These are phyloP conservation scores for Trinectes maculatus DNA, from an alignment of 2,113 vertebrate genomes.

Conservation along the genomic window DNA sequence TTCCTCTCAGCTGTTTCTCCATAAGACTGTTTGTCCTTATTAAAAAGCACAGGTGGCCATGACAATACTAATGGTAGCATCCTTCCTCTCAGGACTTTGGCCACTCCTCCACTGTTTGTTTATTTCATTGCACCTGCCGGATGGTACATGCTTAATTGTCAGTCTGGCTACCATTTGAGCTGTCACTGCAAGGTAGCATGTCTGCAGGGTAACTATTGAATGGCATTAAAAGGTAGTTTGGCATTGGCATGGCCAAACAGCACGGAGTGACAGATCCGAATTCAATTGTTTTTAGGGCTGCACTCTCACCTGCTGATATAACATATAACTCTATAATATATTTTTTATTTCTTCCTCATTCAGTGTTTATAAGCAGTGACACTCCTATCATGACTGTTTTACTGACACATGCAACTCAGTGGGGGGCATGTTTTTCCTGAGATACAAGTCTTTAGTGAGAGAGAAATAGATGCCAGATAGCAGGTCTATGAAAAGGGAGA, in stretches of 20 bases:
- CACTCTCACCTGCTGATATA: neutral
- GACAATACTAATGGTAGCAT: constrained; percentile 37
- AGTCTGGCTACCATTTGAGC: constrained; percentile 33
- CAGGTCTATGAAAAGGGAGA: neutral
- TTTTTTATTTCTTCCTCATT: constrained; percentile 23
- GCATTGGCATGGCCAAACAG: constrained; percentile 60
- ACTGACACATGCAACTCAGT: constrained; percentile 23
- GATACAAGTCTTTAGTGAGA: constrained; percentile 3
- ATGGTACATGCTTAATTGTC: constrained; percentile 41
- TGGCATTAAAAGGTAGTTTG: constrained; percentile 34
- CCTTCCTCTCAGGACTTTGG: constrained; percentile 60
- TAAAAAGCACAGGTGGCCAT: constrained; percentile 26
- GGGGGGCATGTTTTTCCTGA: constrained; percentile 21
- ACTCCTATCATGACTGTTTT: constrained; percentile 25
- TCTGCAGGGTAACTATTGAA: constrained; percentile 37
- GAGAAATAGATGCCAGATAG: constrained; percentile 1
- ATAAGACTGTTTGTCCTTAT: constrained; percentile 49
- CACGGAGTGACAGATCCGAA: constrained; percentile 26
- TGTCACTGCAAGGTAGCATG: constrained; percentile 13
- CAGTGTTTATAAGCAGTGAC: constrained; percentile 11
- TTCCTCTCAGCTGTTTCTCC: constrained; percentile 3
- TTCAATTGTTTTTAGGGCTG: constrained; percentile 25
- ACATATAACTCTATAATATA: neutral
- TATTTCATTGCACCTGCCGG: constrained; percentile 51
- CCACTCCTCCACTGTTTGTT: constrained; percentile 53